These are phyloP conservation scores for Rhimphoctona megacephalus DNA, from an alignment of 2,888 invertebrate genomes.

Conservation along the genomic window DNA sequence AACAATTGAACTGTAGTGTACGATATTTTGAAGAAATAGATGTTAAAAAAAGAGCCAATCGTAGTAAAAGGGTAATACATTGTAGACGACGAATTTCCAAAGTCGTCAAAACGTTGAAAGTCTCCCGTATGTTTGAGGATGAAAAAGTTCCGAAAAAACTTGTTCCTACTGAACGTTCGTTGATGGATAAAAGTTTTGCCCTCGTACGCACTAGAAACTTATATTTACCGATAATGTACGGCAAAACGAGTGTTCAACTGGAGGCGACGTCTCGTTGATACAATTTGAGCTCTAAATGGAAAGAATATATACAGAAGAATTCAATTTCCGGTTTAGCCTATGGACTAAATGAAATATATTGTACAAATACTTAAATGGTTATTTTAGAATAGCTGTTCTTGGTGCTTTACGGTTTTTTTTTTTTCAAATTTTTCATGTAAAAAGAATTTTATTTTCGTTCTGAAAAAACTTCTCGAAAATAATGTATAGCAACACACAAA, in stretches of 20 bases:
- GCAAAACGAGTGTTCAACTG: conserved; percentile 35
- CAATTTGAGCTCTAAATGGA: background rate
- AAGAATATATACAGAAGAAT: background rate
- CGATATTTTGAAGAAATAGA: conserved; percentile 22
- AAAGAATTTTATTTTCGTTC: background rate
- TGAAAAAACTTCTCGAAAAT: background rate
- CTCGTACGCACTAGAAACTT: background rate
- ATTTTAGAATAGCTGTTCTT: background rate
- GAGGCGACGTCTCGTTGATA: background rate
- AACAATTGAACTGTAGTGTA: conserved; percentile 1
- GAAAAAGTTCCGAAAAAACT: background rate
- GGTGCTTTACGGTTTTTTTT: background rate
- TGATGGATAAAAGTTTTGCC: conserved; percentile 14
- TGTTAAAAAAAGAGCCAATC: conserved; percentile 14
- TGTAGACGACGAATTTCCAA: conserved; percentile 16
- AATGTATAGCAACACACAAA: too few species aligned
- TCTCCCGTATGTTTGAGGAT: background rate
- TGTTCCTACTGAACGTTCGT: background rate
- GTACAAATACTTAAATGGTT: background rate
- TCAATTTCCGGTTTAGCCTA: conserved; percentile 40
- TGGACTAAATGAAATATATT: background rate
- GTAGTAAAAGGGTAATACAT: background rate
- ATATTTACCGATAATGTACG: conserved; percentile 34
- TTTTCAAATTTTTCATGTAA: background rate
- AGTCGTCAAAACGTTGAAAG: background rate